Conservation (phyloP, 2,113 vertebrate species). For the Albula goreensis region DNA sequence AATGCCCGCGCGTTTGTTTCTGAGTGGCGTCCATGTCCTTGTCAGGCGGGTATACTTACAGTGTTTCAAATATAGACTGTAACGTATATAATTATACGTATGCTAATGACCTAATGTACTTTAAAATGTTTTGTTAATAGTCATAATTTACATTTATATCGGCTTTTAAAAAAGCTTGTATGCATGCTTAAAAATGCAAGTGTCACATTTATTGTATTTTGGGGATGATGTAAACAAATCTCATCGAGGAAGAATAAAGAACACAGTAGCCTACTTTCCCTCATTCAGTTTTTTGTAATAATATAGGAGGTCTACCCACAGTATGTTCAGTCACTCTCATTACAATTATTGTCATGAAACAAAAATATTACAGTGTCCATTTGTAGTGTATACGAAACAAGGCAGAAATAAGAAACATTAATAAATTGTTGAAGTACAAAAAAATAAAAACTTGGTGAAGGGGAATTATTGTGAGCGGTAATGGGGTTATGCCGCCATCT, state of each 20-base stretch:
- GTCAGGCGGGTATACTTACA: not conserved
- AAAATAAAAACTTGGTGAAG: not conserved
- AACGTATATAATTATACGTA: not conserved
- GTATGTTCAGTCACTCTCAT: not conserved
- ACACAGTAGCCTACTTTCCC: not conserved
- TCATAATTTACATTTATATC: not conserved
- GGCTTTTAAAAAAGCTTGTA: conserved; percentile 48
- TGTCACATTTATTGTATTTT: not conserved
- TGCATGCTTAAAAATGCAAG: conserved; percentile 52
- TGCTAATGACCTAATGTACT: not conserved
- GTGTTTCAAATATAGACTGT: not conserved
- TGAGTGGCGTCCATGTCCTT: not conserved
- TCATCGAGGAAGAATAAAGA: not conserved
- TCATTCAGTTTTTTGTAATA: not conserved
- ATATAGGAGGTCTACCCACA: not conserved
- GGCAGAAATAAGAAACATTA: not conserved
- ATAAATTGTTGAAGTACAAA: conserved; percentile 7
- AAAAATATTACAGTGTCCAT: conserved; percentile 14
- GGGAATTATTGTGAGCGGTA: not conserved
- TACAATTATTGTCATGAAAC: not conserved
- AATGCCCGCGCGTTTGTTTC: not conserved
- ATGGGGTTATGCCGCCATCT: conserved; percentile 31
- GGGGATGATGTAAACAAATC: not conserved
- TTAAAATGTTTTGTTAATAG: not conserved
- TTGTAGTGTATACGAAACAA: conserved; percentile 9